Evolutionary conservation across 37 sponge, comb jelly and placozoan genomes (phyloP).

Genomic region (Aphrocallistes beatrix): DNA sequence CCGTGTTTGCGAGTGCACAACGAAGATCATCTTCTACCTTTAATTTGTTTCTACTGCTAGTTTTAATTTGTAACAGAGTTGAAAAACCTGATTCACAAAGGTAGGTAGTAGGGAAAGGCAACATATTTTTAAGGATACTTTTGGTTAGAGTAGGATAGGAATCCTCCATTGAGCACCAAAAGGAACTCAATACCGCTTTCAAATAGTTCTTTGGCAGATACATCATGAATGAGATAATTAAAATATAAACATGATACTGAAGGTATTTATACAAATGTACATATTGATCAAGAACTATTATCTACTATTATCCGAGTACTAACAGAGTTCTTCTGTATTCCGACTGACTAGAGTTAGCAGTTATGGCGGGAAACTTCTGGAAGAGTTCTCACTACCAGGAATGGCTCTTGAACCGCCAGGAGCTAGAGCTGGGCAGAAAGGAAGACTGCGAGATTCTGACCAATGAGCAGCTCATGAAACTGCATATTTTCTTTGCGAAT

Average conservation of each 20-base stretch:
- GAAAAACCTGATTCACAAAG: conserved; percentile 14
- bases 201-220: conserved; percentile 15
- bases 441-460: conserved; percentile 35
- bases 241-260: too few relatives aligned
- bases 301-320: too few relatives aligned
- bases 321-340: too few relatives aligned
- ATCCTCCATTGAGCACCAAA: conserved; percentile 19
- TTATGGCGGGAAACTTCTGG: conserved; percentile 99
- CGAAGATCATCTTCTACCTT: conserved; percentile 12
- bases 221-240: conserved; percentile 11
- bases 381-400: conserved; percentile 88
- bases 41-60: conserved; percentile 6
- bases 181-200: neutral
- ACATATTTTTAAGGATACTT: neutral
- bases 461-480: conserved; percentile 70
- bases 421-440: conserved; percentile 63
- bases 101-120: conserved; percentile 1
- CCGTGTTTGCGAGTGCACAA: conserved; percentile 19
- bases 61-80: neutral
- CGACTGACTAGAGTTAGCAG: too few relatives aligned
- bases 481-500: conserved; percentile 90
- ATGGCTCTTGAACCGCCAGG: conserved; percentile 87
- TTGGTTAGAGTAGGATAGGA: conserved; percentile 16
- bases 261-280: too few relatives aligned
- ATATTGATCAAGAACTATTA: too few relatives aligned